Conservation (phyloP, 2,888 invertebrate species). For the Cosmia pyralina region DNA sequence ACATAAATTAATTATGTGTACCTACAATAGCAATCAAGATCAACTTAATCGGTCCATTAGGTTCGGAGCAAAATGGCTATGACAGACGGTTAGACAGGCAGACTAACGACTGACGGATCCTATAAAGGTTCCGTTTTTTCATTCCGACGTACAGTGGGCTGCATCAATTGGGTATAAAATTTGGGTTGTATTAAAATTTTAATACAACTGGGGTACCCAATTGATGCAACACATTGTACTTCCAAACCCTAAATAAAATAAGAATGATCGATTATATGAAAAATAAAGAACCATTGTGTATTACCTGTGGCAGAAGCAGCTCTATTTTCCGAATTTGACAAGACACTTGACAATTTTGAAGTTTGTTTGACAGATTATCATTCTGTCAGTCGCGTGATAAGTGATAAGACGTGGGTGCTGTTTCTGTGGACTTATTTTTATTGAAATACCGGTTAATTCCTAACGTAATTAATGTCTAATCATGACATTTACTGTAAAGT, state of each 20-base stretch:
- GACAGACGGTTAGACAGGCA: too few species aligned
- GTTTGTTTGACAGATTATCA: background rate
- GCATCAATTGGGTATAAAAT: too few species aligned
- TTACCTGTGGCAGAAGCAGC: slow-evolving; percentile 16
- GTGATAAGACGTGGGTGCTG: slow-evolving; percentile 40
- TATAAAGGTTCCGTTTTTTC: too few species aligned
- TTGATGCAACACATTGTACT: too few species aligned
- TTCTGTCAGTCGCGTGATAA: slow-evolving; percentile 36
- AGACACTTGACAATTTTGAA: slow-evolving; percentile 6
- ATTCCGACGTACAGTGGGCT: too few species aligned
- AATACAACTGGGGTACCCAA: too few species aligned
- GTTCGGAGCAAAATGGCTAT: too few species aligned
- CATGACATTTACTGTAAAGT: slow-evolving; percentile 55
- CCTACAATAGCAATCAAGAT: too few species aligned
- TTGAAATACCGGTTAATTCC: slow-evolving; percentile 55
- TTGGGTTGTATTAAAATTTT: too few species aligned
- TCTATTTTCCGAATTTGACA: slow-evolving; percentile 22
- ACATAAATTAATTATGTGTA: too few species aligned
- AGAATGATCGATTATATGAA: background rate
- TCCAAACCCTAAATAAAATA: background rate
- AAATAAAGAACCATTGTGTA: background rate
- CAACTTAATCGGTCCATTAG: too few species aligned
- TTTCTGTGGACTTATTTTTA: slow-evolving; percentile 8
- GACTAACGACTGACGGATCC: too few species aligned
- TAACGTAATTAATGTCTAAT: slow-evolving; percentile 43